phyloP scores from a whole-genome alignment of 2,888 invertebrate genomes.

The Xestia sexstrigata region DNA sequence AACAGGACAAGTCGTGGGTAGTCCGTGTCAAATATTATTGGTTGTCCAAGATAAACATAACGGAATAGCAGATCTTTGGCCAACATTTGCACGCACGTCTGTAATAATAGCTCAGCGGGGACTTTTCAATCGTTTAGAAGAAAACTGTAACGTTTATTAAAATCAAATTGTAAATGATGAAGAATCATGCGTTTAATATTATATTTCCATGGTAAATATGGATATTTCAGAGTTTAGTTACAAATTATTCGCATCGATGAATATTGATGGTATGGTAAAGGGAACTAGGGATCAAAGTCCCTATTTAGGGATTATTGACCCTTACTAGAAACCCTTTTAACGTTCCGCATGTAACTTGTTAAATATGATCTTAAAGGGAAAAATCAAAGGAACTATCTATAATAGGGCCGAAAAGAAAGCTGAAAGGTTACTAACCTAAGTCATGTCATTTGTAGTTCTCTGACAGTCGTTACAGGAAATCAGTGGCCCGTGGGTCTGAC shows the following conservation, averaged over 20 bases:
- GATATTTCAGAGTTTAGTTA: conserved; percentile 27
- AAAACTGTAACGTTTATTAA: conserved; percentile 57
- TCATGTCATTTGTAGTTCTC: no score
- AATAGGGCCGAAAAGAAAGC: background rate
- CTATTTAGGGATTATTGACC: conserved; percentile 44
- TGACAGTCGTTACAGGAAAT: background rate
- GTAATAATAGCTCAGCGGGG: conserved; percentile 78
- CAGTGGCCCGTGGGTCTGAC: background rate
- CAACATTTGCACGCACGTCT: conserved; percentile 76
- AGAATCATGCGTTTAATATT: conserved; percentile 59
- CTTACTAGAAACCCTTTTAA: conserved; percentile 17
- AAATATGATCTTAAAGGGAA: conserved; percentile 11
- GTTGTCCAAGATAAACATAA: conserved; percentile 38
- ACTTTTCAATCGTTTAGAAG: conserved; percentile 69
- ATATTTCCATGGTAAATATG: conserved; percentile 48
- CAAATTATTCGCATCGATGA: conserved; percentile 46
- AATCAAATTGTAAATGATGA: conserved; percentile 54
- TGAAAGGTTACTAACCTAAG: background rate
- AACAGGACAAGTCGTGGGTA: no score
- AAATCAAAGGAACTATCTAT: conserved; percentile 10
- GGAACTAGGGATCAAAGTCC: conserved; percentile 42
- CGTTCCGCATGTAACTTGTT: conserved; percentile 10
- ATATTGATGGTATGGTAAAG: conserved; percentile 52
- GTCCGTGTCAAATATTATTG: background rate
- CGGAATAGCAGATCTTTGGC: conserved; percentile 14